phyloP scores from a whole-genome alignment of 2,113 vertebrate species.

The Serinus canaria region DNA sequence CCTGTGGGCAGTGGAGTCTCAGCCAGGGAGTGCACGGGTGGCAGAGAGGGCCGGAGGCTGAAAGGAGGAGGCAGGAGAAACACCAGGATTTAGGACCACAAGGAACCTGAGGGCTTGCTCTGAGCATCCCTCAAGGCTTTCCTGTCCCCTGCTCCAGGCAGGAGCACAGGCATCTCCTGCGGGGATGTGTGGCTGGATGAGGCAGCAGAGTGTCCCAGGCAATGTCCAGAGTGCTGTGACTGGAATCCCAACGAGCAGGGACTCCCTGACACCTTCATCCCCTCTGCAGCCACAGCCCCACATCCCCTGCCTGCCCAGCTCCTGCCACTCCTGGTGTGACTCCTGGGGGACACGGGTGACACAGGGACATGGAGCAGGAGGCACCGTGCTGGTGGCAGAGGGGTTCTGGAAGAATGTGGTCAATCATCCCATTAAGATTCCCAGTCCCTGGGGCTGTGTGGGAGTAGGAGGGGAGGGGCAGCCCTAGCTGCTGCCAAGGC shows the following conservation, averaged over 20 bases:
- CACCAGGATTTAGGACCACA: neutral
- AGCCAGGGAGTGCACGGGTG: fast-evolving
- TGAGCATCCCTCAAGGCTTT: neutral
- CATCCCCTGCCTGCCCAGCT: neutral
- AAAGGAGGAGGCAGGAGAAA: neutral
- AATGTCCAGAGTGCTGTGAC: fast-evolving
- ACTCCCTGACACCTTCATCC: too few species aligned
- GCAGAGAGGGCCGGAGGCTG: neutral
- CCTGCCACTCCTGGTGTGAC: fast-evolving
- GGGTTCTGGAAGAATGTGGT: neutral
- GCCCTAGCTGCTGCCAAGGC: neutral
- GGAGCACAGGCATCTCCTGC: neutral
- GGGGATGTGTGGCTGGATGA: neutral
- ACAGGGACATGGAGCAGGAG: neutral
- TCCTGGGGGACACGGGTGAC: fast-evolving
- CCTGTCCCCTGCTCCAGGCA: neutral
- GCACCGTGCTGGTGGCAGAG: neutral
- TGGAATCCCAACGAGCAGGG: neutral
- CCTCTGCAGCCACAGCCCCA: fast-evolving
- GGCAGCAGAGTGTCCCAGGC: too few species aligned
- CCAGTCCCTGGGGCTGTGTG: neutral
- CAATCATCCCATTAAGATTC: neutral
- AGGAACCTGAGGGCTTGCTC: neutral
- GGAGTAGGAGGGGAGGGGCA: neutral
- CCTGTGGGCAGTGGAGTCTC: fast-evolving